These are phyloP conservation scores for Listronotus bonariensis DNA, from an alignment of 1,140 invertebrate genomes.

Conservation along the genomic window DNA sequence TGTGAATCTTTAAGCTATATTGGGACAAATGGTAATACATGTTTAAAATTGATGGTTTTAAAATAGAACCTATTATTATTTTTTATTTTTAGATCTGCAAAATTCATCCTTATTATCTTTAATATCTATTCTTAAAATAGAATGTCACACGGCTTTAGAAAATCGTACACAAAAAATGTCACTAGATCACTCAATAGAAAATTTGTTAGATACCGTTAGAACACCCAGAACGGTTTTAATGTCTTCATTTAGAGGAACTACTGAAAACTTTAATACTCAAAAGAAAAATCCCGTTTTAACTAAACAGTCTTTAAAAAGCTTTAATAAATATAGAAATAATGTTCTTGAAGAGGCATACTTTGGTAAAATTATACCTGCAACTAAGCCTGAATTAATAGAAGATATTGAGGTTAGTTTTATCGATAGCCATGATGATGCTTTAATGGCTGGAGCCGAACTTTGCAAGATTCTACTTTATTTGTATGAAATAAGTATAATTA, in stretches of 20 bases:
- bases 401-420: slow-evolving; percentile 29
- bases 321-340: slow-evolving; percentile 26
- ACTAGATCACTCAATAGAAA: slow-evolving; percentile 27
- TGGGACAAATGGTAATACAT: slow-evolving; percentile 37
- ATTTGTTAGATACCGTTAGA: slow-evolving; percentile 37
- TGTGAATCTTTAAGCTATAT: slow-evolving; percentile 51
- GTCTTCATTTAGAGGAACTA: slow-evolving; percentile 14
- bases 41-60: background rate
- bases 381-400: slow-evolving; percentile 1
- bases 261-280: slow-evolving; percentile 22
- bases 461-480: slow-evolving; percentile 57
- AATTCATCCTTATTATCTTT: slow-evolving; percentile 46
- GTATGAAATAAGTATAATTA: slow-evolving; percentile 57
- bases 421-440: slow-evolving; percentile 8
- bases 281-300: slow-evolving; percentile 12
- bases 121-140: slow-evolving; percentile 43
- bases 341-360: slow-evolving; percentile 39
- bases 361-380: slow-evolving; percentile 39
- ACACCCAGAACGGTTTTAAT: slow-evolving; percentile 32
- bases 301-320: slow-evolving; percentile 2
- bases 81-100: slow-evolving; percentile 48
- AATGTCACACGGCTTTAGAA: slow-evolving; percentile 23
- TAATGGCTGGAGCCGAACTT: slow-evolving; percentile 55
- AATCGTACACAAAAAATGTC: background rate
- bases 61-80: background rate